Conservation (phyloP, 1,140 invertebrate genomes). For the Teleopsis dalmanni region DNA sequence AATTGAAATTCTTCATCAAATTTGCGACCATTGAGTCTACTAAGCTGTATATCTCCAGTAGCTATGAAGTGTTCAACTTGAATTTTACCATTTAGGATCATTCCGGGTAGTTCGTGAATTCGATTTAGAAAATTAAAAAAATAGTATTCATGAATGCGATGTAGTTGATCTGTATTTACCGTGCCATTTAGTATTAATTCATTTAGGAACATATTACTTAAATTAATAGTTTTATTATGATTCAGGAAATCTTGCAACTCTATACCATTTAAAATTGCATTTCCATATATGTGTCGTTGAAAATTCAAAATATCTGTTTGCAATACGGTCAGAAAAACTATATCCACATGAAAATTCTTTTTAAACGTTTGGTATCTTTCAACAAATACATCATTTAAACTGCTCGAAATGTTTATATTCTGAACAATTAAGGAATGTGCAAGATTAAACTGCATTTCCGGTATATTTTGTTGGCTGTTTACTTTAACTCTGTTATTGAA, state of each 20-base stretch:
- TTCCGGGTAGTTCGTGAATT: slow-evolving; percentile 28
- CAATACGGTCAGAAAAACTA: slow-evolving; percentile 14
- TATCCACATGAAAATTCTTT: slow-evolving; percentile 20
- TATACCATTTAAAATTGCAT: slow-evolving; percentile 21
- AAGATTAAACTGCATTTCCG: slow-evolving; percentile 17
- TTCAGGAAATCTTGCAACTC: slow-evolving; percentile 10
- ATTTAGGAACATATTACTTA: slow-evolving; percentile 20
- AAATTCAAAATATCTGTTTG: slow-evolving; percentile 17
- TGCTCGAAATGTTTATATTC: slow-evolving; percentile 17
- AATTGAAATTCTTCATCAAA: slow-evolving; percentile 21
- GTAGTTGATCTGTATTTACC: slow-evolving; percentile 17
- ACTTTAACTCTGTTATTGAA: slow-evolving; percentile 33
- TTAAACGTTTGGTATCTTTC: slow-evolving; percentile 24
- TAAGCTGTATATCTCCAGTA: slow-evolving; percentile 19
- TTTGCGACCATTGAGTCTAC: slow-evolving; percentile 15
- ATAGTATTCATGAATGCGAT: slow-evolving; percentile 18
- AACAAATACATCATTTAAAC: slow-evolving; percentile 14
- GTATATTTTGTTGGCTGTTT: slow-evolving; percentile 16
- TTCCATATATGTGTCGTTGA: slow-evolving; percentile 16
- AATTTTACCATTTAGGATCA: slow-evolving; percentile 30
- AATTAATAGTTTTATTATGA: background rate
- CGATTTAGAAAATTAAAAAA: slow-evolving; percentile 24
- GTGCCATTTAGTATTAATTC: slow-evolving; percentile 25
- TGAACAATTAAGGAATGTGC: background rate
- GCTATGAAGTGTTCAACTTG: slow-evolving; percentile 26